Base-by-base conservation (phyloP, 2,113 vertebrate species). In the Amia ocellicauda region DNA sequence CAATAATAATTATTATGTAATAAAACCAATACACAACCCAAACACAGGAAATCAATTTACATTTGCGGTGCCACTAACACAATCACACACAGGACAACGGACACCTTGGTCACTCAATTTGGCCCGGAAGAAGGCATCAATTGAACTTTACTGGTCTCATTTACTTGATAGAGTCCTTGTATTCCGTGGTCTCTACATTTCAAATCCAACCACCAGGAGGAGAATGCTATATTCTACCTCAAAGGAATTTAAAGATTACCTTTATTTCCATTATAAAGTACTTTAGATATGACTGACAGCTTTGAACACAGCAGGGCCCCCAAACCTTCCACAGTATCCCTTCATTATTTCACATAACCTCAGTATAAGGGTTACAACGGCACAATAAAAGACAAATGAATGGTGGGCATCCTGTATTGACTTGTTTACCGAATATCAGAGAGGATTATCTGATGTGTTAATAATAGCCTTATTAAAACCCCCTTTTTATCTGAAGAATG, bases 391-490 rank as follows among this genome's bases (percentile, higher is more conserved):
- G 80, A 82, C 73, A 77, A 74, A 71, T 85, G 87, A 86, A 80
- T 58, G 72, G 64, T 69, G 71, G 60, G 81, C 81, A 86, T 89
- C 85, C 88, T 87, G 86, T 85, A 86, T 90, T 86, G 88, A 89
- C 87, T 83, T 87, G 84, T 86, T 88, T 88, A 80, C 78, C 79
- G 86, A 86, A 90, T 86, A 85, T 76, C 76, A 80, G 74, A 90
- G 83, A 78, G 78, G 76, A 78, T 83, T 81, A 86, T 87, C 82
- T 84, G 84, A 88, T 87, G 79, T 86, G 86, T 90, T 86, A 88
- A 86, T 86, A 86, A 87, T 88, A 79, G 80, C 70, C 82, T 87
- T 81, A 87, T 90, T 88, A 88, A 86, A 87, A 82, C 71, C 50
- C 62, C 71, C 69, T 90, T 89, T n/a, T 88, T 85, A 90, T 87